Percentiles rank a stretch among this genome's conserved stretches.
Evolutionary conservation across 2,113 vertebrate species (phyloP).

Genomic region (Lucifuga dentata): DNA sequence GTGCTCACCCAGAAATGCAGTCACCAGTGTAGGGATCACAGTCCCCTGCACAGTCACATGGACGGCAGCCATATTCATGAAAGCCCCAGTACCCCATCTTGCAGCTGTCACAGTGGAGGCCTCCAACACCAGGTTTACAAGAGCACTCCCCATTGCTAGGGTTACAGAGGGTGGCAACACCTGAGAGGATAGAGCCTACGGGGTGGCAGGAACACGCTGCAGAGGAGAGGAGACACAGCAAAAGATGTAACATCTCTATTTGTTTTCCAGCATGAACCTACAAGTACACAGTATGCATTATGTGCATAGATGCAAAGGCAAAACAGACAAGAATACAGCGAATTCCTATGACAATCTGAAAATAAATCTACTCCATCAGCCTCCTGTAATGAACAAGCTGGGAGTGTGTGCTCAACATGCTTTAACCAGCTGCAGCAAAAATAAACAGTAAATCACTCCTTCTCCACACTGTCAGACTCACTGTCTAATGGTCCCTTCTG

Average conservation of each 20-base stretch:
- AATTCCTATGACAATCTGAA: slow-evolving; percentile 2
- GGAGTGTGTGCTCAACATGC: slow-evolving; percentile 13
- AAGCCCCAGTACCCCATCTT: slow-evolving; percentile 94
- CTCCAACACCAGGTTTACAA: slow-evolving; percentile 93
- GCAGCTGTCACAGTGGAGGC: slow-evolving; percentile 89
- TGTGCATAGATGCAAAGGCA: neutral
- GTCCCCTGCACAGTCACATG: slow-evolving; percentile 89
- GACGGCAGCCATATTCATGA: slow-evolving; percentile 88
- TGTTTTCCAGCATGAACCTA: slow-evolving; percentile 7
- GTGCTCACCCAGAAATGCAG: slow-evolving; percentile 87
- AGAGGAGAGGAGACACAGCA: slow-evolving; percentile 35
- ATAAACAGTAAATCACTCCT: slow-evolving; percentile 38
- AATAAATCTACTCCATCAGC: slow-evolving; percentile 25
- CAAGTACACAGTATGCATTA: neutral
- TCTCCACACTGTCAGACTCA: slow-evolving; percentile 10
- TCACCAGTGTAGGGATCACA: slow-evolving; percentile 91
- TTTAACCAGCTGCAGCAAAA: slow-evolving; percentile 33
- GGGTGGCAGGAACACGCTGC: slow-evolving; percentile 91
- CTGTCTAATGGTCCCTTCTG: slow-evolving; percentile 15
- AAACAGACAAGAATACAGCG: slow-evolving; percentile 19
- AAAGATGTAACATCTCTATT: slow-evolving; percentile 29
- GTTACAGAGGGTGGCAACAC: slow-evolving; percentile 82
- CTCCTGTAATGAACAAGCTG: slow-evolving; percentile 15
- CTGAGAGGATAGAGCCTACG: slow-evolving; percentile 84
- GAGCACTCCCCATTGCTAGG: slow-evolving; percentile 89